These are phyloP conservation scores for Telenomus remus DNA, from an alignment of 1,140 invertebrate genomes.

Conservation along the genomic window DNA sequence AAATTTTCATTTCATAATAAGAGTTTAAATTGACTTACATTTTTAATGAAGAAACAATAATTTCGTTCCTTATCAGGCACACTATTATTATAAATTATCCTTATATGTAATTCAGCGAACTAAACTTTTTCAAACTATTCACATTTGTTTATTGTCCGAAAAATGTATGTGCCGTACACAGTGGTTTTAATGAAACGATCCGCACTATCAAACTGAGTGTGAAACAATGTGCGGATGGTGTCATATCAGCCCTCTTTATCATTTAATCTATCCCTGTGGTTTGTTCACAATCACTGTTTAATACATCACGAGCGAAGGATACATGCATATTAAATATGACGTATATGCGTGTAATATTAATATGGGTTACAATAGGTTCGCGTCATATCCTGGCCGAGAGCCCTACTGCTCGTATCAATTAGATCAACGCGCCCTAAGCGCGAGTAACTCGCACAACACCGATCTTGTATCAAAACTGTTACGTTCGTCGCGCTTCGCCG, in stretches of 20 bases:
- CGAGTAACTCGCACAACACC: slow-evolving; percentile 25
- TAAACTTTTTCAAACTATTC: no score
- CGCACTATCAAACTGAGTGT: slow-evolving; percentile 43
- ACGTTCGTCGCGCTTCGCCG: no score
- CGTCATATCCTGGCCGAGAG: slow-evolving; percentile 72
- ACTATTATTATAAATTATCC: no score
- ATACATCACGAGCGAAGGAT: slow-evolving; percentile 49
- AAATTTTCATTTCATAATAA: no score
- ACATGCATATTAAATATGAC: slow-evolving; percentile 52
- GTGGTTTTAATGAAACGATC: not conserved
- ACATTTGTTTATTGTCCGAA: no score
- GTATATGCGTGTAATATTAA: slow-evolving; percentile 67
- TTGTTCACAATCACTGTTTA: slow-evolving; percentile 44
- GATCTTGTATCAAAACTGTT: slow-evolving; percentile 37
- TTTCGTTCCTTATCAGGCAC: no score
- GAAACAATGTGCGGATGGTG: slow-evolving; percentile 46
- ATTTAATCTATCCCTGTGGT: slow-evolving; percentile 46
- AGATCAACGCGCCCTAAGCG: slow-evolving; percentile 69
- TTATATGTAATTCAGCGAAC: no score
- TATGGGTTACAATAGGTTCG: slow-evolving; percentile 71
- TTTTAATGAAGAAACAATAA: no score
- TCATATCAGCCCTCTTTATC: slow-evolving; percentile 49
- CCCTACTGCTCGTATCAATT: slow-evolving; percentile 70
- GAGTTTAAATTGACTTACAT: no score
- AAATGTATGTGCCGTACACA: no score